phyloP scores from a whole-genome alignment of 2,888 invertebrate species.

The Liopterus haemorrhoidalis region DNA sequence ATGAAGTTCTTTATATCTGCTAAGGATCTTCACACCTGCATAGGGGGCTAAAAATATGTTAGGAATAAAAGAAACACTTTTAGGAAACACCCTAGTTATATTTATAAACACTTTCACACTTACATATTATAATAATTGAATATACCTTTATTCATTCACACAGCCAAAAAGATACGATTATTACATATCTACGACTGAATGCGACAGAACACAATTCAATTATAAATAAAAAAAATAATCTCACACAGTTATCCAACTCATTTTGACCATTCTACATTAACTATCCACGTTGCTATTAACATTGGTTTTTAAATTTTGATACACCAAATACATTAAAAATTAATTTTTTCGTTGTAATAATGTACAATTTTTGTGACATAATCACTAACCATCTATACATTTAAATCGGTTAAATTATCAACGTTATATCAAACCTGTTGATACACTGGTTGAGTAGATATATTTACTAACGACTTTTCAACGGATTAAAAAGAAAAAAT shows the following conservation, averaged over 20 bases:
- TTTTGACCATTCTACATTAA: slow-evolving; percentile 13
- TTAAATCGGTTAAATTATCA: too few relatives aligned
- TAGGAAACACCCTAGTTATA: slow-evolving; percentile 43
- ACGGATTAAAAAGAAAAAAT: slow-evolving; percentile 26
- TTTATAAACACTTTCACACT: slow-evolving; percentile 48
- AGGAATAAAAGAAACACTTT: too few relatives aligned
- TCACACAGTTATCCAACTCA: slow-evolving; percentile 23
- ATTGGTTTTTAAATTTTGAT: slow-evolving; percentile 36
- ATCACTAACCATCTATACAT: slow-evolving; percentile 23
- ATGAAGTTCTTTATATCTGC: too few relatives aligned
- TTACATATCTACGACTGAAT: neutral
- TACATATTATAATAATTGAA: slow-evolving; percentile 39
- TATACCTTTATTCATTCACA: slow-evolving; percentile 37
- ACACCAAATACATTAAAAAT: slow-evolving; percentile 36
- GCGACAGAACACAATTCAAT: slow-evolving; percentile 16
- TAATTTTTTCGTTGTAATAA: slow-evolving; percentile 42
- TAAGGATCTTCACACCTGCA: too few relatives aligned
- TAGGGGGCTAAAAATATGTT: too few relatives aligned
- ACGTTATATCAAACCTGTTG: too few relatives aligned
- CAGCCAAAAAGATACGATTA: slow-evolving; percentile 35
- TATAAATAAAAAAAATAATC: slow-evolving; percentile 19
- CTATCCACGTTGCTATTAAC: slow-evolving; percentile 22
- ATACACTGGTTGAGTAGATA: slow-evolving; percentile 32
- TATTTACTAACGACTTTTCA: slow-evolving; percentile 23
- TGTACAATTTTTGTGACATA: slow-evolving; percentile 40